Percentiles rank a stretch among this genome's conserved stretches.
Conservation (phyloP, 2,888 invertebrate species). For the Orthonevra nobilis region DNA sequence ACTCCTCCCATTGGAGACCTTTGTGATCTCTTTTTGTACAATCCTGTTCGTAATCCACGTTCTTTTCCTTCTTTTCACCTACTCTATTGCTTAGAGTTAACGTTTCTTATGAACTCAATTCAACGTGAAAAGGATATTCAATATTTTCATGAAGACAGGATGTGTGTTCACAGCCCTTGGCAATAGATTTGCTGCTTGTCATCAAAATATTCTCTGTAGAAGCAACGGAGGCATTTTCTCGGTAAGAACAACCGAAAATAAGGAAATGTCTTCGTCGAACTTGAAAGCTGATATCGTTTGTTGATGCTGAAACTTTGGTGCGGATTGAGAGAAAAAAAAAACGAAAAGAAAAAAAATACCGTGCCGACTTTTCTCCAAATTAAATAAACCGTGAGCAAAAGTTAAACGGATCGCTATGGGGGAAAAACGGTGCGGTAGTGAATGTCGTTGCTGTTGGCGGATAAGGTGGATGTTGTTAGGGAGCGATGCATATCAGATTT, state of each 20-base stretch:
- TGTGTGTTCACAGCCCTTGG: constrained; percentile 16
- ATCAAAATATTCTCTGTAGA: constrained; percentile 20
- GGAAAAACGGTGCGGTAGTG: not conserved
- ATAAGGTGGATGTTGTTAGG: constrained; percentile 20
- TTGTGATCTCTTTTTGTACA: not conserved
- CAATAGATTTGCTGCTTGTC: constrained; percentile 38
- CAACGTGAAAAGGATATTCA: constrained; percentile 30
- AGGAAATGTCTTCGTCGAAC: constrained; percentile 22
- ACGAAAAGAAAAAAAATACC: no score
- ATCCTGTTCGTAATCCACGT: not conserved
- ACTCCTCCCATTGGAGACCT: not conserved
- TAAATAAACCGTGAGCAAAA: constrained; percentile 13
- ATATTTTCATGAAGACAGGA: constrained; percentile 21
- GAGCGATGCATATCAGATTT: constrained; percentile 35
- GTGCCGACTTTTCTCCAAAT: not conserved
- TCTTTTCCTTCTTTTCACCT: not conserved
- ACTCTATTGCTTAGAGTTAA: not conserved
- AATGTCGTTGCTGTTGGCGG: constrained; percentile 1
- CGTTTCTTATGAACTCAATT: constrained; percentile 21
- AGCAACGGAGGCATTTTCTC: constrained; percentile 17
- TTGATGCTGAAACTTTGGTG: constrained; percentile 33
- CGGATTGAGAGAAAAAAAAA: no score
- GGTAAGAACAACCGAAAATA: constrained; percentile 7
- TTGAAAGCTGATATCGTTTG: constrained; percentile 34
- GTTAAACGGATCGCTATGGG: constrained; percentile 13